These are phyloP conservation scores for Nesidiocoris tenuis DNA, from an alignment of 2,888 invertebrate genomes.

Conservation along the genomic window DNA sequence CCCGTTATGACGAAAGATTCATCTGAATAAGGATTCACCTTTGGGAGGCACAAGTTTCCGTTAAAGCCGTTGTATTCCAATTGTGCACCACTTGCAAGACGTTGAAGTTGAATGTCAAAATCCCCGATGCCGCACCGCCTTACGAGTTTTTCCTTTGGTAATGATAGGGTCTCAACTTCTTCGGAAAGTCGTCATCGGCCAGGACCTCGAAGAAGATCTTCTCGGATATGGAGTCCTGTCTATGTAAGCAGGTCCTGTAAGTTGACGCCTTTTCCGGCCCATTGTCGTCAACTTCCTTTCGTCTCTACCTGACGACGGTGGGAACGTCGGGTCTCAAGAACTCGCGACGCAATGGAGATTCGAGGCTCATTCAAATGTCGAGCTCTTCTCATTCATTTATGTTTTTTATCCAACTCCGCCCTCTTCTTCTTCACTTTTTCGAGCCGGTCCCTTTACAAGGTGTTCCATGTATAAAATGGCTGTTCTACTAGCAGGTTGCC, in stretches of 20 bases:
- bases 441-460: neutral
- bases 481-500: neutral
- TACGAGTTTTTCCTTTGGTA: neutral
- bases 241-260: constrained; percentile 29
- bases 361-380: constrained; percentile 19
- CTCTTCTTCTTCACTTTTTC: neutral
- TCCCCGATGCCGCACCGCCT: neutral
- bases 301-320: constrained; percentile 6
- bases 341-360: constrained; percentile 6
- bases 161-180: constrained; percentile 14
- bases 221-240: constrained; percentile 13
- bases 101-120: constrained; percentile 22
- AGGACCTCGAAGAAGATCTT: constrained; percentile 5
- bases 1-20: neutral
- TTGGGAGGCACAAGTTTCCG: constrained; percentile 10
- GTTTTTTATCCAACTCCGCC: constrained; percentile 10
- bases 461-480: neutral
- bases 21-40: too few species aligned
- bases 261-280: constrained; percentile 35
- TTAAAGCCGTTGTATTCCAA: constrained; percentile 18
- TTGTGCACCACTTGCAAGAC: constrained; percentile 2
- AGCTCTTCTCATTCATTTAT: constrained; percentile 31
- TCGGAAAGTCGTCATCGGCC: constrained; percentile 3
- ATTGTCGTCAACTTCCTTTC: constrained; percentile 16
- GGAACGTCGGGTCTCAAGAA: constrained; percentile 18